Evolutionary conservation across 2,797 vertebrate species (phyloP), one percentile per base, ranked within the genome.

Genomic region (Girardinus metallicus): DNA sequence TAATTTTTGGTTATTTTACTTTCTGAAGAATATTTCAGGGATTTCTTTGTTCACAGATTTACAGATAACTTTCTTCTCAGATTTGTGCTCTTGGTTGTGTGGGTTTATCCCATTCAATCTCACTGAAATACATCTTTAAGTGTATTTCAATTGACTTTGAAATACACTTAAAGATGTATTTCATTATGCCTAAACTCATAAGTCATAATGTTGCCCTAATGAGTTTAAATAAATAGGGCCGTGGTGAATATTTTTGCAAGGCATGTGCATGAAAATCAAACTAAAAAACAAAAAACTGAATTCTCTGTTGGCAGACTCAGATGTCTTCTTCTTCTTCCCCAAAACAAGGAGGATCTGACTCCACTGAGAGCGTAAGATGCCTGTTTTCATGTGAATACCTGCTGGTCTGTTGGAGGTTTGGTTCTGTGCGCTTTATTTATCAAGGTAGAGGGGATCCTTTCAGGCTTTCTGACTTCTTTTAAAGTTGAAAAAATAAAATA

Each of bases 231-330:
- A 6, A 68, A 43, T 11, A 26, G 2, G 39, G 23, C 9, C 29
- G 11, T 12, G 12, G 8, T 26, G 66, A 41, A 26, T 12, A 16
- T 55, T 39, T 36, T 21, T 39, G 11, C 49, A 46, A 43, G 16
- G 11, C 8, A 3, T 39, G 8, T 51, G 6, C 29, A 16, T 31
- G 5, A 41, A 76, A 76, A 15, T 70, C 18, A 16, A 72, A 76
- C 31, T 9, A 41, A 71, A 39, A 71, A n/a, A 44, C 26, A 43
- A 43, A 43, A 70, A 18, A 6, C 47, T 94, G 75, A 93, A 90
- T 93, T 96, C 87, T 97, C 88, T 95, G 89, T 91, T 94, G 95
- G 95, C 96, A 96, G 95, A 96, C 73, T 87, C 86, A 5, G 85
- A 87, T 51, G 88, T 70, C 90, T 44, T 70, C 66, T 68, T 43